These are phyloP conservation scores for Hypolimnas misippus DNA, from an alignment of 2,888 invertebrate species.

Conservation along the genomic window DNA sequence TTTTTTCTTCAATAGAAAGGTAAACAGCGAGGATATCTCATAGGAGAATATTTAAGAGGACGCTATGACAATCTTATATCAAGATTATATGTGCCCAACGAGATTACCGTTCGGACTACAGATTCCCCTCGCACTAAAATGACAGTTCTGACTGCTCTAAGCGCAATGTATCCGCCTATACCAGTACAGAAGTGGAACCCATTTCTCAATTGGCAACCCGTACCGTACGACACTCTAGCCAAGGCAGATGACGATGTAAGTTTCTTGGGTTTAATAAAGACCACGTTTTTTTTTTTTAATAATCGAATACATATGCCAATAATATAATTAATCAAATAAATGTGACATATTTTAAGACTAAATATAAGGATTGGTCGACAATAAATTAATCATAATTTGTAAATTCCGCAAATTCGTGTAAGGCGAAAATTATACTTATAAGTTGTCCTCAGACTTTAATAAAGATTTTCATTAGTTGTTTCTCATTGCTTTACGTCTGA, in stretches of 20 bases:
- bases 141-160: conserved; percentile 87
- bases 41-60: conserved; percentile 76
- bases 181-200: conserved; percentile 83
- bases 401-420: no score
- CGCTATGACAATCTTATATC: conserved; percentile 76
- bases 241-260: conserved; percentile 71
- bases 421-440: no score
- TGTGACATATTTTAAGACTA: no score
- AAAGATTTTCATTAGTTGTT: no score
- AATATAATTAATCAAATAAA: no score
- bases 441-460: no score
- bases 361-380: no score
- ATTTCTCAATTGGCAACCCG: conserved; percentile 87
- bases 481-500: no score
- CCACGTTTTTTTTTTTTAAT: no score
- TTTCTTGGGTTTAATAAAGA: no score
- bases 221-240: conserved; percentile 80
- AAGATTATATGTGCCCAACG: conserved; percentile 70
- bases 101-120: conserved; percentile 84
- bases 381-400: no score
- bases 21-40: conserved; percentile 74
- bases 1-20: conserved; percentile 82
- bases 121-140: conserved; percentile 90
- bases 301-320: no score
- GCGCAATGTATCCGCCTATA: conserved; percentile 87